Base-by-base conservation (phyloP, 2,888 invertebrate species). In the Leptothorax acervorum region DNA sequence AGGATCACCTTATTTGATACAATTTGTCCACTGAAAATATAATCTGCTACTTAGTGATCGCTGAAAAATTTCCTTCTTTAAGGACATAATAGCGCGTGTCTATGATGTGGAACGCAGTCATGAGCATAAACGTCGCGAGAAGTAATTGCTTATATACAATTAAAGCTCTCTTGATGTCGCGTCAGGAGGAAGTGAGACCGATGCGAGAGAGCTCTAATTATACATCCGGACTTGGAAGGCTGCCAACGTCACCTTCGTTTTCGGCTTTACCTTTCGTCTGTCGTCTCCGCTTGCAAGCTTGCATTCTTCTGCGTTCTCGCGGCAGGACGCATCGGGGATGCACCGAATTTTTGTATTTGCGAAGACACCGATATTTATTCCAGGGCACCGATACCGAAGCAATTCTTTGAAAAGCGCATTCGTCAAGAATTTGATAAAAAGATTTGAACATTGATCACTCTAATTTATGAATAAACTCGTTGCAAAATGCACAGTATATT, bases 121-220 rank as follows among this genome's bases (percentile, higher is more conserved):
- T 45, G 39, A 23, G 35, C 57, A 35, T 57, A 35, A 79, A 66
- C n/a, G 12, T 65, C 55, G 23, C 42, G 9, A 45, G 55, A 66
- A 53, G 60, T 60, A 81, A 81, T 81, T 70, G 42, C 28, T 18
- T 39, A 23, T 23, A 23, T 23, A n/a, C n/a, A 48, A 81, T 73
- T 42, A 18, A 15, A 71, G 18, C 53, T 8, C 18, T 35, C 23
- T 35, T 39, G 18, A 57, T 28, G 31, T 23, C 15, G 39, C 42
- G 79, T 18, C 18, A 48, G 31, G 60, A 73, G 60, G 60, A 60
- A 60, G 60, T 81, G 73, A 73, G 35, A 42, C 39, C 39, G n/a
- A 68, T 53, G 18, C 35, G 76, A 78, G 15, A 57, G 18, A 81
- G 9, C 53, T 83, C 85, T 85, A 85, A 85, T 78, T 85, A 85